These are phyloP conservation scores for Fragum whitleyi DNA, from an alignment of 2,888 invertebrate species.

Conservation along the genomic window DNA sequence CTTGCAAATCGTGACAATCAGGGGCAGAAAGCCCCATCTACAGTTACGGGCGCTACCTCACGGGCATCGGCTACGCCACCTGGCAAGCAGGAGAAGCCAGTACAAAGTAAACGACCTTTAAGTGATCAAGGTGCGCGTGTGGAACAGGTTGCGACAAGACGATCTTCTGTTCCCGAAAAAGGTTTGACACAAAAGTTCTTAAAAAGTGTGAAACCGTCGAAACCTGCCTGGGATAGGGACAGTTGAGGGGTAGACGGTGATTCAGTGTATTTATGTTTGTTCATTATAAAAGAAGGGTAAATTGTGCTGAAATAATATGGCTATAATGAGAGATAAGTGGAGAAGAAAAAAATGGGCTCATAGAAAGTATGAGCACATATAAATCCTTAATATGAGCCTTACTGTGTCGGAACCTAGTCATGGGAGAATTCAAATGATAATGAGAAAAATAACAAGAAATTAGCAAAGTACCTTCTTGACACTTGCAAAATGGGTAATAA, in stretches of 20 bases:
- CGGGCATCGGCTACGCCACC: conserved; percentile 58
- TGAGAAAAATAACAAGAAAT: too few species aligned
- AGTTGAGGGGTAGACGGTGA: conserved; percentile 3
- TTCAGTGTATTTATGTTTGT: not conserved
- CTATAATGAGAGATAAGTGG: too few species aligned
- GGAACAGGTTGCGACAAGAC: conserved; percentile 43
- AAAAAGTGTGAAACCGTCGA: conserved; percentile 71
- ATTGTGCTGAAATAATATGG: too few species aligned
- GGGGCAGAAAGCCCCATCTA: conserved; percentile 55
- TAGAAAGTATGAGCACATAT: too few species aligned
- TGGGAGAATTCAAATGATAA: too few species aligned
- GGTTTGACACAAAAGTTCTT: conserved; percentile 65
- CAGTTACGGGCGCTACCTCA: conserved; percentile 48
- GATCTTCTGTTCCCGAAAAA: conserved; percentile 57
- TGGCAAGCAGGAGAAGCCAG: conserved; percentile 21
- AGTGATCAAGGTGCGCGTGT: conserved; percentile 73
- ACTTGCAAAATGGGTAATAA: too few species aligned
- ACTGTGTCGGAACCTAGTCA: too few species aligned
- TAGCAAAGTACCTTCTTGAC: too few species aligned
- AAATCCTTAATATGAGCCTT: too few species aligned
- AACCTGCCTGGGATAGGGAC: conserved; percentile 68
- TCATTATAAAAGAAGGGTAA: not conserved
- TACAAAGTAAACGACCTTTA: conserved; percentile 61
- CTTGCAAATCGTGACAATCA: conserved; percentile 50
- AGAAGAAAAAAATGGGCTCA: too few species aligned